Evolutionary conservation across 2,797 vertebrate genomes (phyloP), one percentile per base, ranked within the genome.

Genomic region (Miichthys miiuy): DNA sequence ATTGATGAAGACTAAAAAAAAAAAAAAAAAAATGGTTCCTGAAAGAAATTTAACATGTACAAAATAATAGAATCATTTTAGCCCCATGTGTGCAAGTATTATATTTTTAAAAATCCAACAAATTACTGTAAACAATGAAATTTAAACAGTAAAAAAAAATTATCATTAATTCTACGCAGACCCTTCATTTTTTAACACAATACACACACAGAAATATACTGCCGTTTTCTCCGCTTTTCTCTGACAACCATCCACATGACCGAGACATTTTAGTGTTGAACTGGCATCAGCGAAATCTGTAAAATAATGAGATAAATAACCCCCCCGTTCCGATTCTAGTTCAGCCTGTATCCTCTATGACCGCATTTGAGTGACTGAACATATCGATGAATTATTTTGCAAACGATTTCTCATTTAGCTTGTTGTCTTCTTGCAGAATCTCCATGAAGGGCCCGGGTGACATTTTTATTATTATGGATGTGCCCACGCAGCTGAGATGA

Each of bases 381-480:
- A 78, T 87, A 90, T 83, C 80, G 82, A 68, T 21, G 71, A 78
- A 85, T 87, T 88, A 87, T 89, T 89, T 89, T 88, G 81, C 76
- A 76, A 92, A 94, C 86, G 81, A 85, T 86, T 92, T 90, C 85
- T 94, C 84, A 91, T 92, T 91, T 89, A 80, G 80, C 78, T 87
- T 91, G 70, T 92, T 92, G 89, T 91, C 80, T 89, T 70, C 71
- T 89, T 88, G 75, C 94, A 95, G 94, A 86, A 82, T 77, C 87
- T 86, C 81, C 89, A 87, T 11, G 77, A 84, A 90, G 77, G 75
- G 72, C 88, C 89, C 52, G 70, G 66, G 50, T 93, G 88, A 93
- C 85, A 86, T 91, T 93, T 92, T 89, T 88, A 91, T 88, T 81
- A 90, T 94, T 94, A 94, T 93, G 91, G 93, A 95, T 94, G 90